Evolutionary conservation across 2,888 invertebrate species (phyloP), one percentile per base, ranked within the genome.

Genomic region (Rhabditoides inermis): DNA sequence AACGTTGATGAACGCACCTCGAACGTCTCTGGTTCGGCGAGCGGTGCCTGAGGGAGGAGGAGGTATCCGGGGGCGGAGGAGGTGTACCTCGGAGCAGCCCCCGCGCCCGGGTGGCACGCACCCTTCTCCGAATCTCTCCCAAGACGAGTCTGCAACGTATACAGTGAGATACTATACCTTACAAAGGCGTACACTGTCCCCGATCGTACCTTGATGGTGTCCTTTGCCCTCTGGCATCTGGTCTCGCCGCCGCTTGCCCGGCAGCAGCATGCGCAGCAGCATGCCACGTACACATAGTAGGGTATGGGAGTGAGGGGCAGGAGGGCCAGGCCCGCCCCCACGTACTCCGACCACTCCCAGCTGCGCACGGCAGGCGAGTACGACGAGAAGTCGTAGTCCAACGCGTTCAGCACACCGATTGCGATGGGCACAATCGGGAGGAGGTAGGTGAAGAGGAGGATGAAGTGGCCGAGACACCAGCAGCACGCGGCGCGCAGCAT

Each of bases 291-390:
- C 45, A 68, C 67, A 52, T 62, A 72, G 10, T 76, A 42, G 2
- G 73, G 72, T 45, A 76, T 76, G 4, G 76, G 76, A 1, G 76
- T 39, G 7, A 76, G 44, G 22, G 76, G 76, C 0, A 69, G 56
- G 26, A 70, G 50, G 7, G 76, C 76, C 30, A 76, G 56, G 15
- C 69, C 65, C 30, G 62, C 62, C 44, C 74, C 69, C 15, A 70
- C 61, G 25, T 56, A 61, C 44, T 76, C 75, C 45, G 65, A 64
- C 62, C 68, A 76, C 39, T 57, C 51, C 67, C 69, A 73, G 25
- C 56, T 55, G 25, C 61, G 63, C 45, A 75, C 60, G 20, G 65
- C 65, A 10, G 61, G 58, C 4, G 72, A 68, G 56, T 68, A 72
- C n/a, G 59, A 49, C 35, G 53, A 45, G 59, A 58, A 71, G n/a